These are phyloP conservation scores for Stegodyphus dumicola DNA, from an alignment of 1,140 invertebrate species.

Conservation along the genomic window DNA sequence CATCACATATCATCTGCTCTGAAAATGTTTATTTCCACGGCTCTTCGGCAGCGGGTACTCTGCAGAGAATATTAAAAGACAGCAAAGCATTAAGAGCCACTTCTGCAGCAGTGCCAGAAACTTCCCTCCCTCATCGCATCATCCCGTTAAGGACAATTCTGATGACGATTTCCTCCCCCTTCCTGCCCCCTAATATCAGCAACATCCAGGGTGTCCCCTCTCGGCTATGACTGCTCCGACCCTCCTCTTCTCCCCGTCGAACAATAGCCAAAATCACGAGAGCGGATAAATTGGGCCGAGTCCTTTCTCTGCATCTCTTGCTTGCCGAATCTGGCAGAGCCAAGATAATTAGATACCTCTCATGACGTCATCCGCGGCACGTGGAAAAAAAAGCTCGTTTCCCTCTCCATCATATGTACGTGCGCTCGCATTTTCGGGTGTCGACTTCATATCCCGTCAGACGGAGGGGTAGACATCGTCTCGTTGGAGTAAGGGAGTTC, in stretches of 20 bases:
- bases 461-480: slow-evolving; percentile 20
- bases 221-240: too few species aligned
- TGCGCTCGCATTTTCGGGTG: not conserved
- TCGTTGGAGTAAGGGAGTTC: slow-evolving; percentile 2
- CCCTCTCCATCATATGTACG: not conserved
- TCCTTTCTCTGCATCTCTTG: not conserved
- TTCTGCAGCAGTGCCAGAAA: not conserved
- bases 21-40: too few species aligned
- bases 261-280: slow-evolving; percentile 27
- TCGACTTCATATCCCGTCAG: not conserved
- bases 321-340: slow-evolving; percentile 24
- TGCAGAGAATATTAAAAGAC: too few species aligned
- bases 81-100: not conserved
- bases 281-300: slow-evolving; percentile 28
- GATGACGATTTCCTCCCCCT: not conserved
- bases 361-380: slow-evolving; percentile 33
- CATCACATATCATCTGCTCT: too few species aligned
- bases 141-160: slow-evolving; percentile 15
- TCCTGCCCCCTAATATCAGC: slow-evolving; percentile 3
- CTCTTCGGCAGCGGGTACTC: too few species aligned
- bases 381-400: not conserved
- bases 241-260: not conserved
- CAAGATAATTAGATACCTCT: slow-evolving; percentile 31
- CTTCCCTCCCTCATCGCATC: not conserved
- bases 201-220: not conserved